Evolutionary conservation across 2,797 vertebrate genomes (phyloP), one percentile per base, ranked within the genome.

Genomic region (Microctenopoma lineatum): DNA sequence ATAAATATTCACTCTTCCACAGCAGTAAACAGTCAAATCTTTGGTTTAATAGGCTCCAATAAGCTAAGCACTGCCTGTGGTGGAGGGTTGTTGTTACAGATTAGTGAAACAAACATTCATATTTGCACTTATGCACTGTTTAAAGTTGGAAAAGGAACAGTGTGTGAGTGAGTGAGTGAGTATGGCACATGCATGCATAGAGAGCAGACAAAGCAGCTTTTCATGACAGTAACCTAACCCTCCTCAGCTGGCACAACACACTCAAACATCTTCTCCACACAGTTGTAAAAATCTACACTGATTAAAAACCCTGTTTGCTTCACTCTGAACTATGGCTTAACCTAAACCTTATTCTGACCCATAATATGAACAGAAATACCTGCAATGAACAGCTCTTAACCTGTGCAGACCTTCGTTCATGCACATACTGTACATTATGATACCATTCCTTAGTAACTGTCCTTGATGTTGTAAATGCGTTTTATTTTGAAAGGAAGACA

Each of bases 141-240:
- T 36, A 13, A 14, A 48, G 38, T 46, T n/a, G 12, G 34, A 7
- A 16, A 25, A 2, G 11, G 36, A 26, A 12, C 42, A 14, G 5
- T 56, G 3, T 55, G n/a, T 53, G 66, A 50, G 44, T 14, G 45
- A 50, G 44, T 14, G 45, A 36, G 67, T 34, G 59, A 48, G 51
- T 63, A 8, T 26, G 62, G 7, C 4, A 4, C 16, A 46, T 39
- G 73, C 62, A 67, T 48, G 64, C 39, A 53, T 74, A 34, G 25
- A 58, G 4, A 62, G 48, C 26, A 75, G 63, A 92, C 81, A 91
- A 90, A 92, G 88, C 64, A 61, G 34, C 68, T 78, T 77, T 91
- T 70, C 83, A 71, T 75, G 79, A 74, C 58, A 73, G 90, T 90
- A 93, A 93, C 87, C 60, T 72, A 81, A 94, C 71, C 70, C 87